Percentiles rank a stretch among this genome's conserved stretches.
phyloP scores from a whole-genome alignment of 2,113 vertebrate genomes.

The Pandion haliaetus region DNA sequence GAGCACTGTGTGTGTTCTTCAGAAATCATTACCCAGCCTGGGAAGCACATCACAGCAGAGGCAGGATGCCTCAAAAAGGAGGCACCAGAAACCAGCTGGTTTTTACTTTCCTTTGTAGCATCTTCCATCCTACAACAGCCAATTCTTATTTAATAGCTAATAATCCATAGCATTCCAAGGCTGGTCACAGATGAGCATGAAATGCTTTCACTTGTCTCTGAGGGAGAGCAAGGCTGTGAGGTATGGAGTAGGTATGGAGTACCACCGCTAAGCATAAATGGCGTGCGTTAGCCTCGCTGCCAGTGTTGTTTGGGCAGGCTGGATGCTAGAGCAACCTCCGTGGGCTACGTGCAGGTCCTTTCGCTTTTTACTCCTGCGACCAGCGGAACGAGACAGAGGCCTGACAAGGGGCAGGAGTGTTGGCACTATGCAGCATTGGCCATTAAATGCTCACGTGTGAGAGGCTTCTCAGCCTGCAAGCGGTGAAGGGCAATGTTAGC shows the following conservation, averaged over 20 bases:
- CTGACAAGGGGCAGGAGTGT: slow-evolving; percentile 8
- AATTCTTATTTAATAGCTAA: not conserved
- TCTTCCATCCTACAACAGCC: not conserved
- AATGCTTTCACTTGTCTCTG: not conserved
- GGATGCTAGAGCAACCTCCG: not conserved
- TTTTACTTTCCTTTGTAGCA: not conserved
- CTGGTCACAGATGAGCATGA: not conserved
- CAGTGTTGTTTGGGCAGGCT: not conserved
- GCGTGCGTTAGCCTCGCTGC: fast-evolving
- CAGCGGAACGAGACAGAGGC: not conserved
- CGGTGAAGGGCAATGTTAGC: not conserved
- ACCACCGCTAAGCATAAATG: fast-evolving
- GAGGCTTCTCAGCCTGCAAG: fast-evolving
- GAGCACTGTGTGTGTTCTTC: not conserved
- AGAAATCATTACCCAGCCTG: not conserved
- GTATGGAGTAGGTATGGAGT: not conserved
- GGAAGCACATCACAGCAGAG: not conserved
- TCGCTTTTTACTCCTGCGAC: not conserved
- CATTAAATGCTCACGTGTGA: not conserved
- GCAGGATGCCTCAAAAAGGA: not conserved
- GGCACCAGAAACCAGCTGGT: not conserved
- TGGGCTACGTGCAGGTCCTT: not conserved
- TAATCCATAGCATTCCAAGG: not conserved
- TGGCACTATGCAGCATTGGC: not conserved
- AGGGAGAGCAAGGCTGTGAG: not conserved